These are phyloP conservation scores for Atethmia centrago DNA, from an alignment of 2,888 invertebrate species.

Conservation along the genomic window DNA sequence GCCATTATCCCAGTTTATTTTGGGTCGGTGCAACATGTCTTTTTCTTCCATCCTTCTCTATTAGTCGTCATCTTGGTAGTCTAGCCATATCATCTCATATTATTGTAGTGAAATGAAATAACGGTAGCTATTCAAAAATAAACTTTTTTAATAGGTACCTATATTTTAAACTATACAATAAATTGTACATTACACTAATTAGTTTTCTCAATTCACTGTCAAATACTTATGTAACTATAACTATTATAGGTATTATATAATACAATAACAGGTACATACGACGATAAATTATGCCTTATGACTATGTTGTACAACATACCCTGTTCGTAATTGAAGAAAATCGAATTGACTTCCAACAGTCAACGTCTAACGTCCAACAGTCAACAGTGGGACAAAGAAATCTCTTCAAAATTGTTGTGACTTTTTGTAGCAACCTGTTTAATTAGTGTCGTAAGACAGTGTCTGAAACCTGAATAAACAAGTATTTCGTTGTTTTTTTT, in stretches of 20 bases:
- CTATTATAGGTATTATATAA: slow-evolving; percentile 33
- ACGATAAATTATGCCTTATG: slow-evolving; percentile 18
- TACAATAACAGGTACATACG: slow-evolving; percentile 56
- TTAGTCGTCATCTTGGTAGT: too few relatives aligned
- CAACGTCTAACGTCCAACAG: too few relatives aligned
- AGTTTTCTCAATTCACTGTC: slow-evolving; percentile 22
- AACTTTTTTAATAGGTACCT: slow-evolving; percentile 2
- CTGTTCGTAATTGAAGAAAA: not conserved
- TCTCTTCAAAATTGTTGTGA: not conserved
- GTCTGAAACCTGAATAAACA: not conserved
- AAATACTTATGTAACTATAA: slow-evolving; percentile 19
- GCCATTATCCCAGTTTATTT: too few relatives aligned
- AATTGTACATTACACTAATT: slow-evolving; percentile 23
- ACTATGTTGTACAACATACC: slow-evolving; percentile 23
- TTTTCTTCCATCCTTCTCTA: too few relatives aligned
- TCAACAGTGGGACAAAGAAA: not conserved
- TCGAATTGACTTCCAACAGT: not conserved
- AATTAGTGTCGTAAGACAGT: not conserved
- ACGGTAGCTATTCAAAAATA: slow-evolving; percentile 2
- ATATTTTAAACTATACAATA: slow-evolving; percentile 14
- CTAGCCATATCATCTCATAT: not conserved
- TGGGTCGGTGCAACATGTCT: too few relatives aligned
- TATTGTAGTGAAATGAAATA: slow-evolving; percentile 28
- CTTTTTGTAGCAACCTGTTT: not conserved
- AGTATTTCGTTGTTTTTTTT: too few relatives aligned